Percentiles rank a stretch among this genome's conserved stretches.
Evolutionary conservation across 2,113 vertebrate genomes (phyloP).

Genomic region (Apodemus speciosus): DNA sequence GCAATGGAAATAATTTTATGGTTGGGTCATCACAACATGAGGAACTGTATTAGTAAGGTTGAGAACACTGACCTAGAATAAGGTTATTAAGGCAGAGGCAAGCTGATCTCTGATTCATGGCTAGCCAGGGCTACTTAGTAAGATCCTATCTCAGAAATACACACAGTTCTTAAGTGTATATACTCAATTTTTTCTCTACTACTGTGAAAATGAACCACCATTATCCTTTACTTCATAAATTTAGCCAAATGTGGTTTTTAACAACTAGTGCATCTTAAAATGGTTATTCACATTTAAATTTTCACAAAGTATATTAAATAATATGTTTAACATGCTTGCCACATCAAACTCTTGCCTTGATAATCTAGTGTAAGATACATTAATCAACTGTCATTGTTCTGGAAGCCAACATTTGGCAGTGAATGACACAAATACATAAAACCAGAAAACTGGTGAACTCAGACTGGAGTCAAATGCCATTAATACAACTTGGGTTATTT

Average conservation of each 20-base stretch:
- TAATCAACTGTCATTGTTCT: not conserved
- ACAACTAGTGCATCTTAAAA: not conserved
- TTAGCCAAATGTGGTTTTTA: constrained; percentile 20
- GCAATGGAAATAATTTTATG: not conserved
- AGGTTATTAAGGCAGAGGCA: not conserved
- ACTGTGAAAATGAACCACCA: not conserved
- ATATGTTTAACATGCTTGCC: constrained; percentile 26
- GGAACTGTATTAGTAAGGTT: not conserved
- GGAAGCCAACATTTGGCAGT: not conserved
- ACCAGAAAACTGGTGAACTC: not conserved
- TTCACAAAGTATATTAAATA: not conserved
- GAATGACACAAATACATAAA: not conserved
- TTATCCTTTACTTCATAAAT: constrained; percentile 48
- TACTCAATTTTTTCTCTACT: not conserved
- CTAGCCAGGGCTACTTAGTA: not conserved
- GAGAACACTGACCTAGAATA: not conserved
- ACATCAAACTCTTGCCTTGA: not conserved
- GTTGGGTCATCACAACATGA: not conserved
- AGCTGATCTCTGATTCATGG: not conserved
- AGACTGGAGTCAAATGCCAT: not conserved
- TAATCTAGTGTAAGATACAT: constrained; percentile 1
- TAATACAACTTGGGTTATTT: not conserved
- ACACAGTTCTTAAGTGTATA: not conserved
- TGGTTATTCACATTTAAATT: not conserved
- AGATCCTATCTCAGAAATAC: not conserved